These are phyloP conservation scores for Tenthredo livida DNA, from an alignment of 2,888 invertebrate genomes.

Conservation along the genomic window DNA sequence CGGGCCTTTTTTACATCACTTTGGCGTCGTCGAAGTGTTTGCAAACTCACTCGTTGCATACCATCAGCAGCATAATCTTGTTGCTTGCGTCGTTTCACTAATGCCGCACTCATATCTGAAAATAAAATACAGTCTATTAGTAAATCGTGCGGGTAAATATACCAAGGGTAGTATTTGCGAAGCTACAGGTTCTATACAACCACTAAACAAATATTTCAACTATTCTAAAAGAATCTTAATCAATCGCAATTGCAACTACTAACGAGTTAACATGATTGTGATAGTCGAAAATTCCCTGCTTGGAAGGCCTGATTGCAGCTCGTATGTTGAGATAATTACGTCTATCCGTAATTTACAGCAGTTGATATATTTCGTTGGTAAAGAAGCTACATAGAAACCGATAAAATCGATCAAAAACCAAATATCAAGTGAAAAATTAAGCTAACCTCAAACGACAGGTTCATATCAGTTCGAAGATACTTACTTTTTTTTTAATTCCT, in stretches of 20 bases:
- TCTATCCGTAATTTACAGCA: neutral
- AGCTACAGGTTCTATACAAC: too few relatives aligned
- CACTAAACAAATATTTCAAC: too few relatives aligned
- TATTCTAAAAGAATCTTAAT: too few relatives aligned
- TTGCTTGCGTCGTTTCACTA: neutral
- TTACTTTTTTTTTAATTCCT: neutral
- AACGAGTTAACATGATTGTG: neutral
- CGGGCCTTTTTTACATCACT: neutral
- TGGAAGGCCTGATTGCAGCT: neutral
- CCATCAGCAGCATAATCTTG: neutral
- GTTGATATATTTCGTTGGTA: neutral
- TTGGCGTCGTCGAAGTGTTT: constrained; percentile 4
- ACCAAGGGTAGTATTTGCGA: neutral
- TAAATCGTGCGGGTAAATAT: neutral
- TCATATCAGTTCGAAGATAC: neutral
- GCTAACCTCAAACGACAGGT: neutral
- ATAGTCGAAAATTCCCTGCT: neutral
- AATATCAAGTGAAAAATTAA: neutral
- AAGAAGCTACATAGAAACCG: neutral
- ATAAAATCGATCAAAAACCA: neutral
- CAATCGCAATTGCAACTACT: neutral
- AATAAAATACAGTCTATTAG: neutral
- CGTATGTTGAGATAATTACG: neutral
- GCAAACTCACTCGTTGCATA: neutral
- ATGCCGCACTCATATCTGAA: neutral